Evolutionary conservation across 2,888 invertebrate genomes (phyloP).

Genomic region (Drosophila pseudotalamancana): DNA sequence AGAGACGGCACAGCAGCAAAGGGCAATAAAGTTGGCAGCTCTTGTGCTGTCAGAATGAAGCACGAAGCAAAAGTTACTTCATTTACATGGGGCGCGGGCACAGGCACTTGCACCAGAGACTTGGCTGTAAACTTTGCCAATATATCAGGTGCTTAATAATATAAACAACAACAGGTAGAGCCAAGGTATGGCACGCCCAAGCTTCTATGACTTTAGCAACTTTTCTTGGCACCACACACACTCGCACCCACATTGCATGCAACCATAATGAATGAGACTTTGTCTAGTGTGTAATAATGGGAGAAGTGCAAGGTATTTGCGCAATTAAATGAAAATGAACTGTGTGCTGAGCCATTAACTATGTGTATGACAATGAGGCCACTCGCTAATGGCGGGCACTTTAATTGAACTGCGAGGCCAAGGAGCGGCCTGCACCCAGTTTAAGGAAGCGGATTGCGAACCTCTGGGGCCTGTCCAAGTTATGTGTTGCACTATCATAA

Average conservation of each 20-base stretch:
- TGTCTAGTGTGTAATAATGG: constrained; percentile 62
- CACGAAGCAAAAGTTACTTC: constrained; percentile 59
- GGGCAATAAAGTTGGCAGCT: constrained; percentile 28
- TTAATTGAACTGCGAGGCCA: constrained; percentile 69
- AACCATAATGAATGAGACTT: constrained; percentile 49
- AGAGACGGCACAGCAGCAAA: not conserved
- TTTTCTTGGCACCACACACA: constrained; percentile 31
- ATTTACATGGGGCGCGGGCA: constrained; percentile 52
- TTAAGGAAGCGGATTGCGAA: not conserved
- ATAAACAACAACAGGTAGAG: constrained; percentile 68
- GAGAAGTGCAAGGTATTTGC: constrained; percentile 56
- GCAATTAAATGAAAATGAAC: constrained; percentile 73
- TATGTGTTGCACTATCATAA: constrained; percentile 62
- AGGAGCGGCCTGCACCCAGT: constrained; percentile 51
- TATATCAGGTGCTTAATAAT: constrained; percentile 75
- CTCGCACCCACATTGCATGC: constrained; percentile 15
- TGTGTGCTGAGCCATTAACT: constrained; percentile 66
- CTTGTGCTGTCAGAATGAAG: constrained; percentile 32
- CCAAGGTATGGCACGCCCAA: constrained; percentile 29
- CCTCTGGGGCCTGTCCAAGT: constrained; percentile 24
- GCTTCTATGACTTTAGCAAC: constrained; percentile 45
- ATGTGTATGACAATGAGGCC: constrained; percentile 49
- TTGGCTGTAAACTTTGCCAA: constrained; percentile 64
- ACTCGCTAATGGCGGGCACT: constrained; percentile 66
- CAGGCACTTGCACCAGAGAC: constrained; percentile 37